Evolutionary conservation across 1,140 invertebrate species (phyloP).

Genomic region (Streblospio benedicti): DNA sequence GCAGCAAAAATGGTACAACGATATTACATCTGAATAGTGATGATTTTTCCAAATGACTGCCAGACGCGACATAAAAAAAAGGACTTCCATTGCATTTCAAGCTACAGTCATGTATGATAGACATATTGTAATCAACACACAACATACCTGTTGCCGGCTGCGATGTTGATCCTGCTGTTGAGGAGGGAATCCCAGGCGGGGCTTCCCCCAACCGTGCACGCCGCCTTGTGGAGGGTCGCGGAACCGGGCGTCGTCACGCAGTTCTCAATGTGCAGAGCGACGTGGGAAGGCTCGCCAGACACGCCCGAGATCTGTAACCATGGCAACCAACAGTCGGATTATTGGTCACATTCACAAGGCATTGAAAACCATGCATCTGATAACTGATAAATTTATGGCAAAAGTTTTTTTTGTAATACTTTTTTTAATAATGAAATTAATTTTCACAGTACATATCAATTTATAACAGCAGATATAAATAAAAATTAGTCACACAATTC

Average conservation of each 20-base stretch:
- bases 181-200: conserved; percentile 37
- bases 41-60: no score
- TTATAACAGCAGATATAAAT: no score
- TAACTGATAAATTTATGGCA: neutral
- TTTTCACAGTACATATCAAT: no score
- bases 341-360: neutral
- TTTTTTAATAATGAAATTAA: no score
- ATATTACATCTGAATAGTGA: no score
- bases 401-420: neutral
- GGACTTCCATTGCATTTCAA: neutral
- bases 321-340: neutral
- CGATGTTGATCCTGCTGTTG: conserved; percentile 26
- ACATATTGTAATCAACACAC: no score
- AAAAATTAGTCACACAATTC: no score
- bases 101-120: neutral
- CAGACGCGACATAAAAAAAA: neutral
- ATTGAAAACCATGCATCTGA: neutral
- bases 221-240: conserved; percentile 30
- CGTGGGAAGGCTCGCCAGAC: neutral
- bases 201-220: conserved; percentile 25
- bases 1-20: no score
- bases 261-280: conserved; percentile 40
- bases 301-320: neutral
- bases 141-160: conserved; percentile 37
- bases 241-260: conserved; percentile 23